Evolutionary conservation across 2,113 vertebrate species (phyloP).

Genomic region (Lampris megalopsis): DNA sequence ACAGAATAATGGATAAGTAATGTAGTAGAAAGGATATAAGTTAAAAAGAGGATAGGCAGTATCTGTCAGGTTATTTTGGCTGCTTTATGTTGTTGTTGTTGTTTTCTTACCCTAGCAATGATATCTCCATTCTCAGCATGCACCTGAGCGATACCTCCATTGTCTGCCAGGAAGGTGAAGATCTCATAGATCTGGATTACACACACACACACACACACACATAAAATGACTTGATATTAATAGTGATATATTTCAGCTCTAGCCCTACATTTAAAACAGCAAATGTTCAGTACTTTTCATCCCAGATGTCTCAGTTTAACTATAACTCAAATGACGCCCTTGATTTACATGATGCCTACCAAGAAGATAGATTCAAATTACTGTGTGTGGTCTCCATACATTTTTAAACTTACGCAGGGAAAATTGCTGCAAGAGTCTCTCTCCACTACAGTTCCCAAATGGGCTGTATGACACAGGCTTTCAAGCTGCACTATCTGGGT

Average conservation of each 20-base stretch:
- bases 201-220: conserved; percentile 4
- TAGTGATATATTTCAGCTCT: conserved; percentile 14
- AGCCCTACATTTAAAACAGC: conserved; percentile 43
- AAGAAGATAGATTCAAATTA: conserved; percentile 59
- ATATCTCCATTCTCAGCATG: conserved; percentile 98
- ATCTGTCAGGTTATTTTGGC: background rate
- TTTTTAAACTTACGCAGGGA: conserved; percentile 42
- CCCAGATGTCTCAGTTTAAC: conserved; percentile 19
- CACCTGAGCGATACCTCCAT: conserved; percentile 93
- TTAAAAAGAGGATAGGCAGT: background rate
- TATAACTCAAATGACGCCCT: conserved; percentile 45
- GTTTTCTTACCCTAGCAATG: conserved; percentile 90
- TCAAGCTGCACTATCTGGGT: conserved; percentile 49
- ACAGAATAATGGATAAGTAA: background rate
- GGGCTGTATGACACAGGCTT: conserved; percentile 64
- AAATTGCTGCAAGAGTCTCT: conserved; percentile 50
- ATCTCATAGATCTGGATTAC: conserved; percentile 91
- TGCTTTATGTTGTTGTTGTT: background rate
- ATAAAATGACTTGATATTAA: conserved; percentile 13
- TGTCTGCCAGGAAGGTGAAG: conserved; percentile 92
- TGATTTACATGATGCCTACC: conserved; percentile 53
- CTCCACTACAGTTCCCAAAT: conserved; percentile 32
- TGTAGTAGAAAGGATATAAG: background rate
- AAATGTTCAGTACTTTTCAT: conserved; percentile 36
- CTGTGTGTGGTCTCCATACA: conserved; percentile 63